Evolutionary conservation across 2,888 invertebrate species (phyloP), one percentile per base, ranked within the genome.

Genomic region (Athalia cordata): DNA sequence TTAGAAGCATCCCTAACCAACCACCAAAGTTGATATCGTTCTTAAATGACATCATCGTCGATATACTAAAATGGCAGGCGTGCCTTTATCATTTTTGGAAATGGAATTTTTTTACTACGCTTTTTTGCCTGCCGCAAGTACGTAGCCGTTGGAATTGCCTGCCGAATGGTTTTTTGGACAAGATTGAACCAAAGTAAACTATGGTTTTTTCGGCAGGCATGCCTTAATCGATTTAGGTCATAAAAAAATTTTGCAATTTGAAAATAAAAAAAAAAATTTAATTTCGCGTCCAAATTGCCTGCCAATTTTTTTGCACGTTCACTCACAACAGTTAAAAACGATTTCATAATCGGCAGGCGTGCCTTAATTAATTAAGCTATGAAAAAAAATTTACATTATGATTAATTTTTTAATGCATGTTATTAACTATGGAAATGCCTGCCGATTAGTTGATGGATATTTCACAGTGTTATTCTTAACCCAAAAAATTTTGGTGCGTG

Each of bases 1-100:
- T 57, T 57, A 57, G 57, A 57, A 57, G 57, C 57, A 6, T 57
- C 57, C 57, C 9, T 8, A 57, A 57, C 57, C n/a, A 8, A 57
- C 57, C 57, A 57, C 57, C 57, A 13, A 11, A 57, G 13, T 13
- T 29, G 29, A 29, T 29, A 57, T 57, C 13, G 57, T 57, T 57
- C 57, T 57, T 29, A 29, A 29, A 29, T 29, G 29, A 29, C 29
- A 29, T 29, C 29, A 29, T 29, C 29, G 29, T 29, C 29, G 57
- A 57, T 57, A 57, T 57, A 57, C 57, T 57, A 57, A 9, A 57
- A 57, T 57, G 57, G 57, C 57, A 57, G 57, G 57, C 57, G 9
- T 57, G 57, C 57, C 57, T 57, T 57, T 57, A 57, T 57, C 57
- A 57, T 57, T 57, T 57, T 57, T 57, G 57, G 57, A 57, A 57